Evolutionary conservation across 2,113 vertebrate species (phyloP), one percentile per base, ranked within the genome.

Genomic region (Halichoeres trimaculatus): DNA sequence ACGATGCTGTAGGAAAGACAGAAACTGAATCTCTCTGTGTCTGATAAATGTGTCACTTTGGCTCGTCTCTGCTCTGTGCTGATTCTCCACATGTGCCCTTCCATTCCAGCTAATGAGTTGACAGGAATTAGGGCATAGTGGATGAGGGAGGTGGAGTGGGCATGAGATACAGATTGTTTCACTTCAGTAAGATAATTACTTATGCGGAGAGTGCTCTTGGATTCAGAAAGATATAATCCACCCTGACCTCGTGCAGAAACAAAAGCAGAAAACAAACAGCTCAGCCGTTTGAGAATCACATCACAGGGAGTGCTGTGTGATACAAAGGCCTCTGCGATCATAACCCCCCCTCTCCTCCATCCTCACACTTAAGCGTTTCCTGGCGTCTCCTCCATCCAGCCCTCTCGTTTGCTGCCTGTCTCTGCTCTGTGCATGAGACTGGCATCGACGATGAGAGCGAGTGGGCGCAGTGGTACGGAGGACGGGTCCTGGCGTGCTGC

Each of bases 101-200:
- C 40, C 20, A 56, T 66, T 80, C 69, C 30, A 59, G 73, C 81
- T 88, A 90, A 85, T 82, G 73, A 86, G 83, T 72, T 85, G 83
- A 84, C 77, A 82, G 83, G 83, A 90, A 90, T 84, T 82, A 82
- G 84, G 68, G 62, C 73, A 83, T 38, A 57, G 62, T 66, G 72
- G 65, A 70, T 45, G 68, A 67, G 83, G 69, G 72, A 81, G 77
- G 67, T 64, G 61, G 74, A 60, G 79, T 79, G 69, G 76, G 68
- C 75, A 79, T 47, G 45, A 73, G 68, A 79, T 81, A 70, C 75
- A 85, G 60, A 81, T 78, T 0, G 22, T 78, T 72, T 79, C 76
- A 74, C 69, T 84, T 62, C 48, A 70, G 67, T 54, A 70, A 64
- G 74, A 78, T 76, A 81, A 87, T 88, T 66, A 85, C 74, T 77